Base-by-base conservation (phyloP, 2,888 invertebrate species). In the Acanthosepion pharaonis region DNA sequence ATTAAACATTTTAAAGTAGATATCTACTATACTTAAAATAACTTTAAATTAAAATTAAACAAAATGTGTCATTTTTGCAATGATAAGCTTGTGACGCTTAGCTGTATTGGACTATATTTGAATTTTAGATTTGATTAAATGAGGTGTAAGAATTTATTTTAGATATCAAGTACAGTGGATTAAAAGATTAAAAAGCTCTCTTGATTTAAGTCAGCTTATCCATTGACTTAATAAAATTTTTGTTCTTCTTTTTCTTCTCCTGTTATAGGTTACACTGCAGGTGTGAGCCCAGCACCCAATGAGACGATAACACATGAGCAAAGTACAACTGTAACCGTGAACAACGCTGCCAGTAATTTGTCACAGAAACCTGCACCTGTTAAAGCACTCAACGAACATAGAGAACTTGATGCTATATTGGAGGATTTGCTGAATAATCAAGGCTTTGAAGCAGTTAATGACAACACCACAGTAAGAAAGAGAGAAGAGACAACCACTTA, bases 321-420 rank as follows among this genome's bases (percentile, higher is more conserved):
- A 51, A 48, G 9, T 25, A 49, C 93, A 51, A 93, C 51, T 9
- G 53, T 53, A 18, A 53, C 49, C n/a, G 93, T 93, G 93, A 49
- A 93, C 51, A 93, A 49, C 48, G 28, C n/a, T n/a, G 53, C 92
- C n/a, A 25, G 53, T 51, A 51, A 53, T 11, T 28, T n/a, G 28
- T n/a, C 93, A 49, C 49, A n/a, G 18, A 93, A 93, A 28, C 28
- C 93, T 28, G 28, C 49, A 93, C 93, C 96, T 6, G 95, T 96
- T 91, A 96, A 96, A 53, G 95, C 96, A n/a, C 95, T 96, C 18
- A 96, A 97, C 42, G 97, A 97, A 95, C 96, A 96, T 94, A 96
- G 96, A 33, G 97, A 97, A 95, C 95, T 97, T 59, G 97, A 97
- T 95, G 97, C 97, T 93, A 97, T 97, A 94, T 95, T 97, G 55